Conservation (phyloP, 2,888 invertebrate species). For the Adelphocoris suturalis region DNA sequence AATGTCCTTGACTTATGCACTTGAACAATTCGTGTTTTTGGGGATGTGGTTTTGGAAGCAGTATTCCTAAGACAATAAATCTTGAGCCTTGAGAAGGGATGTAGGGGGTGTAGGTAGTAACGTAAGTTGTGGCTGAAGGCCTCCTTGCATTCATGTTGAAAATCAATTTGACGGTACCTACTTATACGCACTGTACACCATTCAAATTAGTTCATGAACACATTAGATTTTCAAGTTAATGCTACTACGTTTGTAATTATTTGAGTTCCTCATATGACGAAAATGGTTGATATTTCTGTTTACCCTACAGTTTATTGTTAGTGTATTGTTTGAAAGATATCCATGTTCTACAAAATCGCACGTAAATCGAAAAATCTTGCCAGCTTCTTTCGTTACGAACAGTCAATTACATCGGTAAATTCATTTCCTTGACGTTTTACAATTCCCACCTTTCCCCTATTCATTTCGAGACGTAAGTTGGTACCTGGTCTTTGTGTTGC, state of each 20-base stretch:
- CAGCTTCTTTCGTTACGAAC: not conserved
- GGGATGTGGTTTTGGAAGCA: no score
- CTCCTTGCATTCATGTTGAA: not conserved
- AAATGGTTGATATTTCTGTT: not conserved
- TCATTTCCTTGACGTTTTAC: not conserved
- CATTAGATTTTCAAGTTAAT: not conserved
- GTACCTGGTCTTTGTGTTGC: not conserved
- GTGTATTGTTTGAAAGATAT: constrained; percentile 13
- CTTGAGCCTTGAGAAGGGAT: no score
- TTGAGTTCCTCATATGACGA: not conserved
- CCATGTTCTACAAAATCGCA: constrained; percentile 34
- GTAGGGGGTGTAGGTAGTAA: no score
- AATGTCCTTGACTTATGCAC: no score
- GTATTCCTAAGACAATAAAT: no score
- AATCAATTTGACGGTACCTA: not conserved
- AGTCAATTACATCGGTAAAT: not conserved
- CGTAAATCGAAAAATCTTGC: constrained; percentile 41
- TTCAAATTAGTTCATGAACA: not conserved
- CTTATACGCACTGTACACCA: not conserved
- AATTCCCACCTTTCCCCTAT: not conserved
- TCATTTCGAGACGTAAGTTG: not conserved
- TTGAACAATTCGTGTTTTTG: no score
- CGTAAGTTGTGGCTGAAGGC: no score
- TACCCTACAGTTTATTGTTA: constrained; percentile 26
- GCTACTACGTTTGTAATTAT: constrained; percentile 10